phyloP scores from a whole-genome alignment of 2,113 vertebrate species.

The Muntiacus reevesi region DNA sequence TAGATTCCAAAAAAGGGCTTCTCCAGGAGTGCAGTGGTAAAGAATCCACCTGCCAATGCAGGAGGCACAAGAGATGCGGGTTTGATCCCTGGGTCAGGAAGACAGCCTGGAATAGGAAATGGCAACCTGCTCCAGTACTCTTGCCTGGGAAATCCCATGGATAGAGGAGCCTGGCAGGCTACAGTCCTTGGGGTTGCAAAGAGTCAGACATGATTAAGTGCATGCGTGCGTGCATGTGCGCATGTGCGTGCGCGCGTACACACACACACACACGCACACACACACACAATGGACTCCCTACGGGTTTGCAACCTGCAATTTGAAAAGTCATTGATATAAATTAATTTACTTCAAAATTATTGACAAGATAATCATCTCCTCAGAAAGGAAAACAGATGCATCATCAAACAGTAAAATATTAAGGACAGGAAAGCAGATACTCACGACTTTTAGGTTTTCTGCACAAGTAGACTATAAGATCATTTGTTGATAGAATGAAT shows the following conservation, averaged over 20 bases:
- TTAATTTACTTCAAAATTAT: not conserved
- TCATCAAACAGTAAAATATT: not conserved
- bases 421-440: not conserved
- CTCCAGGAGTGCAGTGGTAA: not conserved
- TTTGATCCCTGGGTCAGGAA: not conserved
- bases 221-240: accelerated
- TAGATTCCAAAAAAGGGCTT: not conserved
- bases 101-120: not conserved
- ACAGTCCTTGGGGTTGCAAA: not conserved
- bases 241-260: accelerated
- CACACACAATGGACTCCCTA: not conserved
- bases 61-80: not conserved
- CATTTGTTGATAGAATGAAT: not conserved
- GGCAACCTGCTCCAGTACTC: not conserved
- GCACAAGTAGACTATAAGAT: not conserved
- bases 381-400: not conserved
- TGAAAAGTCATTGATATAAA: not conserved
- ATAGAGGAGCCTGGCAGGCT: not conserved
- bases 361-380: not conserved
- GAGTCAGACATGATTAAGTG: not conserved
- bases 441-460: not conserved
- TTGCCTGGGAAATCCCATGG: not conserved
- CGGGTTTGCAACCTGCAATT: not conserved
- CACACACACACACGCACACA: not conserved
- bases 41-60: not conserved